Evolutionary conservation across 2,888 invertebrate species (phyloP).

Genomic region (Cacoxenus indagator): DNA sequence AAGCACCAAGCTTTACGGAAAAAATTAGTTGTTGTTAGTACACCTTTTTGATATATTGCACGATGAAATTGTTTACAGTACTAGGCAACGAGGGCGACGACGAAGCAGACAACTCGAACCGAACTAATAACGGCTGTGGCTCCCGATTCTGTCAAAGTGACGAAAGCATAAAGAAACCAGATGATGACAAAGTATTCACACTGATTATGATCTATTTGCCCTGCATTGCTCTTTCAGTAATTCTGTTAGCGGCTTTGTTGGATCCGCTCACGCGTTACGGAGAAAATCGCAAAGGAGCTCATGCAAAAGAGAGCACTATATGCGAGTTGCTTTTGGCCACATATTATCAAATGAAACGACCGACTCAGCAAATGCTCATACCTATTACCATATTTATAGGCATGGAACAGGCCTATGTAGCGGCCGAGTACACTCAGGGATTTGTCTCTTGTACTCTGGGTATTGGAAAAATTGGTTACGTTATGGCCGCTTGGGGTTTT

Average conservation of each 20-base stretch:
- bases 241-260: conserved; percentile 86
- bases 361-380: conserved; percentile 90
- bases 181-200: conserved; percentile 86
- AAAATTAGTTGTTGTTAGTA: no score
- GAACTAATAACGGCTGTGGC: no score
- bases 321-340: conserved; percentile 87
- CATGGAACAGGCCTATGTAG: conserved; percentile 96
- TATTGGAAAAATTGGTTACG: conserved; percentile 92
- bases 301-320: conserved; percentile 80
- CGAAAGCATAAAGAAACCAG: conserved; percentile 74
- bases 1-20: no score
- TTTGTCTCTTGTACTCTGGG: conserved; percentile 89
- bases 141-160: conserved; percentile 83
- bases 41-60: background rate
- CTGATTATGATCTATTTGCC: conserved; percentile 89
- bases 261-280: conserved; percentile 93
- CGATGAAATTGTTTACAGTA: background rate
- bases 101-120: conserved; percentile 72
- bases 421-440: conserved; percentile 85
- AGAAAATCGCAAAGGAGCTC: conserved; percentile 82
- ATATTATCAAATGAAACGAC: conserved; percentile 88
- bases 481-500: conserved; percentile 96
- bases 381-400: conserved; percentile 96
- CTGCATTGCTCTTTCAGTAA: conserved; percentile 85
- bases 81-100: background rate